Evolutionary conservation across 2,888 invertebrate genomes (phyloP).

Genomic region (Mechanitis mazaeus): DNA sequence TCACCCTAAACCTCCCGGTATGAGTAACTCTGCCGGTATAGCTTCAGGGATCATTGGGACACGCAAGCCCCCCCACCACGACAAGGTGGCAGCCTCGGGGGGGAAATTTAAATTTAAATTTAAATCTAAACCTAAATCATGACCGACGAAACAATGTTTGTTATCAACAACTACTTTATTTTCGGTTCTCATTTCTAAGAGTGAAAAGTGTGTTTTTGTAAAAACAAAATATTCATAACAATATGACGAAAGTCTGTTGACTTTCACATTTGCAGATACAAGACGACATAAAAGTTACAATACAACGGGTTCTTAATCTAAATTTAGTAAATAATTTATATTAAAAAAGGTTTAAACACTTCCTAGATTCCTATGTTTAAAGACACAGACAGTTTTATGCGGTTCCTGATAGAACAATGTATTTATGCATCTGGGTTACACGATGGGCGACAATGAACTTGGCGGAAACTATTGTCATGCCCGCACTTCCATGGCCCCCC

Average conservation of each 20-base stretch:
- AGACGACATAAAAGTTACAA: constrained; percentile 13
- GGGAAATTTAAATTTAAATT: no score
- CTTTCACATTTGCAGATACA: constrained; percentile 18
- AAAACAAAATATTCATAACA: constrained; percentile 10
- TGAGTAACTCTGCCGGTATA: no score
- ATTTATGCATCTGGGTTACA: constrained; percentile 34
- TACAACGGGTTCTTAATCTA: no score
- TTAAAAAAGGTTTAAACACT: not conserved
- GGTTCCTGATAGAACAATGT: constrained; percentile 17
- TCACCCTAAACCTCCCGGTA: no score
- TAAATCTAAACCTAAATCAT: no score
- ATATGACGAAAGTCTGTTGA: constrained; percentile 9
- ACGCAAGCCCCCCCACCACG: no score
- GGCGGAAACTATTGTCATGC: constrained; percentile 73
- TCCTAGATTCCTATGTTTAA: not conserved
- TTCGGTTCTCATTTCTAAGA: not conserved
- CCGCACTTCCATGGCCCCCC: constrained; percentile 38
- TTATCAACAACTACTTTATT: no score
- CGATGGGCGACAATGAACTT: constrained; percentile 69
- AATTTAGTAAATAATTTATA: no score
- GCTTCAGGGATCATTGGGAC: no score
- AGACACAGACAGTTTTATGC: not conserved
- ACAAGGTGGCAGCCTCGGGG: no score
- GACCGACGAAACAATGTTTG: no score
- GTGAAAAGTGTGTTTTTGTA: constrained; percentile 5